phyloP scores from a whole-genome alignment of 1,140 invertebrate species.

The Zaprionus vittiger region DNA sequence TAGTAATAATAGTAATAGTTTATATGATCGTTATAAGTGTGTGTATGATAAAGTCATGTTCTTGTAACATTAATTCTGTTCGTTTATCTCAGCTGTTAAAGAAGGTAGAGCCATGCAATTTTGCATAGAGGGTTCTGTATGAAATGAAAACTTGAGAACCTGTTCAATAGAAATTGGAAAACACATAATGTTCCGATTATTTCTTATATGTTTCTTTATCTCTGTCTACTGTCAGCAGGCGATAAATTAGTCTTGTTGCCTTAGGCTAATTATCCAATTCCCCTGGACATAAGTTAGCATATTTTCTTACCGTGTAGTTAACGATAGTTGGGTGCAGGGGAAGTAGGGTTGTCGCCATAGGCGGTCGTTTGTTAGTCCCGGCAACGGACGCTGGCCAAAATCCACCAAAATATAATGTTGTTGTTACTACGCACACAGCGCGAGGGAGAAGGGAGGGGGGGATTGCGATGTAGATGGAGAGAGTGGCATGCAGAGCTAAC shows the following conservation, averaged over 20 bases:
- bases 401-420: conserved; percentile 78
- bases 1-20: no score
- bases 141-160: no score
- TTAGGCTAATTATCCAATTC: neutral
- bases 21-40: no score
- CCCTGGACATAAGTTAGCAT: neutral
- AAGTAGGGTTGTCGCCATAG: conserved; percentile 40
- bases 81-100: neutral
- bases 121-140: neutral
- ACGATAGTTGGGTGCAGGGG: conserved; percentile 11
- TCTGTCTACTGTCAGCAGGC: neutral
- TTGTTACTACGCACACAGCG: conserved; percentile 26
- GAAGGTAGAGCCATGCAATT: neutral
- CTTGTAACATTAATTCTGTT: no score
- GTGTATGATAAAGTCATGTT: no score
- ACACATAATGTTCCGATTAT: no score
- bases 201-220: neutral
- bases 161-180: no score
- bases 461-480: neutral
- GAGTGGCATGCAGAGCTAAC: conserved; percentile 15
- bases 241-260: neutral
- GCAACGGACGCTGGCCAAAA: conserved; percentile 42
- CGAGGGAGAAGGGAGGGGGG: neutral
- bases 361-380: conserved; percentile 40
- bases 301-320: conserved; percentile 3